These are phyloP conservation scores for Sycophila texana DNA, from an alignment of 2,888 invertebrate genomes.

Conservation along the genomic window DNA sequence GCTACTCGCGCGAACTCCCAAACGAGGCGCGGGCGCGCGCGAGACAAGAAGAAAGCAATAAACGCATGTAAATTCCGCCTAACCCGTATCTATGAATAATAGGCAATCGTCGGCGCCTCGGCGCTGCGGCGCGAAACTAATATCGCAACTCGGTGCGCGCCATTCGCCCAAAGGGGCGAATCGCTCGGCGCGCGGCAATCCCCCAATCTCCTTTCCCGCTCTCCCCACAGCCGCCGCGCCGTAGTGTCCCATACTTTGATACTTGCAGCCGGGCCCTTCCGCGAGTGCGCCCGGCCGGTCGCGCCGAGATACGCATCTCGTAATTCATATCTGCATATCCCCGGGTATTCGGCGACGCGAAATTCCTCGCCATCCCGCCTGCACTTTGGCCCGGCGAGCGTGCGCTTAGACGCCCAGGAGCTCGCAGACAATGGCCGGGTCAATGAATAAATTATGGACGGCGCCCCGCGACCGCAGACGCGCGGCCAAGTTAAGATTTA, in stretches of 20 bases:
- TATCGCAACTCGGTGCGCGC: conserved; percentile 49
- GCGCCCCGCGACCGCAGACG: not conserved
- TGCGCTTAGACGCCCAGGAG: conserved; percentile 33
- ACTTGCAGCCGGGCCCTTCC: conserved; percentile 1
- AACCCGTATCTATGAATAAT: conserved; percentile 44
- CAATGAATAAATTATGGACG: conserved; percentile 56
- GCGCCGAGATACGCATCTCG: conserved; percentile 50
- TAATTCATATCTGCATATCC: conserved; percentile 56
- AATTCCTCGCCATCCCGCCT: conserved; percentile 35
- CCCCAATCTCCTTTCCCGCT: conserved; percentile 5
- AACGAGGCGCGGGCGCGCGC: not conserved
- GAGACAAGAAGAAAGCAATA: not conserved
- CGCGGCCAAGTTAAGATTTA: conserved; percentile 50
- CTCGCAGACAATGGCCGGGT: conserved; percentile 52
- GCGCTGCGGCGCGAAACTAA: conserved; percentile 46
- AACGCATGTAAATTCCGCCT: not conserved
- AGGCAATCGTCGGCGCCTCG: conserved; percentile 35
- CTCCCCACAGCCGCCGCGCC: not conserved
- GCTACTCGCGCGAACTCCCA: not conserved
- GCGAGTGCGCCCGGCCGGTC: not conserved
- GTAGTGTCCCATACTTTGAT: conserved; percentile 21
- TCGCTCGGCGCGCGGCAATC: conserved; percentile 12
- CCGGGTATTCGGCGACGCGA: conserved; percentile 16
- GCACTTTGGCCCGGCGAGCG: not conserved
- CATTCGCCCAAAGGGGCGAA: conserved; percentile 44